These are phyloP conservation scores for Empidonax alnorum DNA, from an alignment of 2,113 vertebrate genomes.

Conservation along the genomic window DNA sequence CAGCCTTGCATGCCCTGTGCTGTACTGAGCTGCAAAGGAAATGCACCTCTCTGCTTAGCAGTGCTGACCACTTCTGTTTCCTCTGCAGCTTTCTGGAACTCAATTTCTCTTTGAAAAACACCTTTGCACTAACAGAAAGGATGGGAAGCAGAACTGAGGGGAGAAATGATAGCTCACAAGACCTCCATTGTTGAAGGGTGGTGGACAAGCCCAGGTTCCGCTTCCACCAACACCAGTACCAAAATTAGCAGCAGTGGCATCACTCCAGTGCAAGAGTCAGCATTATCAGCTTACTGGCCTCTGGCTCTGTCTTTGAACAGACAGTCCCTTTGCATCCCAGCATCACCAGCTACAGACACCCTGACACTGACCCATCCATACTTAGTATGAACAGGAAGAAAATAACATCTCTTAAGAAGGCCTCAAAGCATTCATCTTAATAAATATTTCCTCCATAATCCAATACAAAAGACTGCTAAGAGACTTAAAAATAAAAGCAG, in stretches of 20 bases:
- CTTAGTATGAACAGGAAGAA: not conserved
- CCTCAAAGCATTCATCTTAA: not conserved
- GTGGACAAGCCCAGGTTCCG: not conserved
- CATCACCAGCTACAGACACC: not conserved
- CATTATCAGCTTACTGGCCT: not conserved
- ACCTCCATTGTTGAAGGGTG: not conserved
- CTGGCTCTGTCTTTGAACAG: not conserved
- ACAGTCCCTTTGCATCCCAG: rapidly evolving
- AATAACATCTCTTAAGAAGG: not conserved
- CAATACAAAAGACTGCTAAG: not conserved
- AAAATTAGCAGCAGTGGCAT: not conserved
- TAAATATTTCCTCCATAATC: not conserved
- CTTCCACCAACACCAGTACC: not conserved
- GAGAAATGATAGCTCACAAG: not conserved
- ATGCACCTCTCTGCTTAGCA: not conserved
- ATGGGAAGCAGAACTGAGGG: not conserved
- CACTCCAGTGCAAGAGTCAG: not conserved
- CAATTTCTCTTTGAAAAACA: not conserved
- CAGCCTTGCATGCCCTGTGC: not conserved
- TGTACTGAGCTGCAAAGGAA: not conserved
- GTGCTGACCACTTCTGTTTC: not conserved
- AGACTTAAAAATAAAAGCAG: not conserved
- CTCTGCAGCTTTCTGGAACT: not conserved
- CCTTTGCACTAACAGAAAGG: not conserved
- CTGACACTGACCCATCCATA: not conserved